phyloP scores from a whole-genome alignment of 2,888 invertebrate genomes.

The Anthrax anthrax region DNA sequence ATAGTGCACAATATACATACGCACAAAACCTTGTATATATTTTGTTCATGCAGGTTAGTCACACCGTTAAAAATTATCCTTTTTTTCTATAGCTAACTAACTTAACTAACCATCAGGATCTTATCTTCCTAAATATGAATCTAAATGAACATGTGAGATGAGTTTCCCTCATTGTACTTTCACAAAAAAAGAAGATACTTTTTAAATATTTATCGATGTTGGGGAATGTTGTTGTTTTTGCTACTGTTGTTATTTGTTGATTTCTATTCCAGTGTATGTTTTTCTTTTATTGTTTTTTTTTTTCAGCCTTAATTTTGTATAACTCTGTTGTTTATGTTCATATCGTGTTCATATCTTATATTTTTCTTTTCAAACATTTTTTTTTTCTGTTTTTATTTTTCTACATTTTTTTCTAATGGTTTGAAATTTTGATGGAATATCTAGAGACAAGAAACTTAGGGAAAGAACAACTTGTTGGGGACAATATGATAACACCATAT shows the following conservation, averaged over 20 bases:
- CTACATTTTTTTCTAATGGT: no score
- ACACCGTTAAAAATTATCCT: no score
- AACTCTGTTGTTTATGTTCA: not conserved
- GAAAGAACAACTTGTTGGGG: constrained; percentile 1
- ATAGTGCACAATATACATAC: no score
- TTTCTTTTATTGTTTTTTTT: not conserved
- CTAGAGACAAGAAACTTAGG: not conserved
- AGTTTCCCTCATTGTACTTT: not conserved
- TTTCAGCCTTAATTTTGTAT: not conserved
- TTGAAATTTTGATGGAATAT: constrained; percentile 6
- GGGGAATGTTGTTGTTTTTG: not conserved
- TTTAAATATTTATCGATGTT: not conserved
- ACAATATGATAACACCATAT: not conserved
- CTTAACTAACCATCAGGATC: no score
- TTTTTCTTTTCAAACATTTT: no score
- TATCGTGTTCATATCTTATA: no score
- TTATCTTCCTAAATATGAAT: no score
- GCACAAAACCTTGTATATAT: no score
- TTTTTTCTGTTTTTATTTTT: no score
- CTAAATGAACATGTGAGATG: not conserved
- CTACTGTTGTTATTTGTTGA: not conserved
- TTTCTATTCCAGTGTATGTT: not conserved
- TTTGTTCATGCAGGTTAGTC: no score
- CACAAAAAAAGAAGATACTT: not conserved
- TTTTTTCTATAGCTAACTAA: no score